Base-by-base conservation (phyloP, 2,888 invertebrate genomes). In the Mythimna lalbum region DNA sequence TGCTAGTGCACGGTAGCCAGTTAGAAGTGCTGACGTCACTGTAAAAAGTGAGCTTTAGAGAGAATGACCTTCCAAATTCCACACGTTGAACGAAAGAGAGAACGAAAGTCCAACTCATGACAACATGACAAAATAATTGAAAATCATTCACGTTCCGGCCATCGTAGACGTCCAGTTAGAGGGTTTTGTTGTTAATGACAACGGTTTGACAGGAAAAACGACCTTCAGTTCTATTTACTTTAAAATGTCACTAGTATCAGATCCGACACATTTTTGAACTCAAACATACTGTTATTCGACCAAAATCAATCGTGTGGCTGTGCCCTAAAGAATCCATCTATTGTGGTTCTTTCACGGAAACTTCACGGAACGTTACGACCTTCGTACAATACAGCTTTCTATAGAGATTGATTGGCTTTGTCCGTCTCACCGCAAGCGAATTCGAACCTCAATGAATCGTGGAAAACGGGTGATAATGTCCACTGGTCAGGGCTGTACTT, bases 381-480 rank as follows among this genome's bases (percentile, higher is more conserved):
- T 86, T 83, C 80, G 72, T 69, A 82, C 75, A 82, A 84, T 73
- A 67, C 68, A 81, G 84, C 84, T 87, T 88, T 86, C 85, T 78
- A 68, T 86, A 86, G 67, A 83, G 81, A 86, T 79, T 84, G 86
- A 71, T 84, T 80, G 80, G 82, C 85, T 86, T 87, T 86, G 88
- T 87, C 83, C 79, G 81, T 76, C 80, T 83, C 74, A 88, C 87
- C 85, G 85, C 87, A 86, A 87, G 86, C 85, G 80, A 86, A 89
- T 89, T 87, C 82, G 86, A 85, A 86, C 84, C 82, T 86, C 88
- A 88, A 87, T 89, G 85, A 86, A 81, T 90, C 83, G 85, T 85
- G 86, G 78, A 87, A 89, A 92, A 91, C 89, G 87, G 84, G 80
- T 83, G 78, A 85, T 74, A 80, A 69, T 67, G 68, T 81, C 78